Evolutionary conservation across 2,113 vertebrate genomes (phyloP).

Genomic region (Macroglossus sobrinus): DNA sequence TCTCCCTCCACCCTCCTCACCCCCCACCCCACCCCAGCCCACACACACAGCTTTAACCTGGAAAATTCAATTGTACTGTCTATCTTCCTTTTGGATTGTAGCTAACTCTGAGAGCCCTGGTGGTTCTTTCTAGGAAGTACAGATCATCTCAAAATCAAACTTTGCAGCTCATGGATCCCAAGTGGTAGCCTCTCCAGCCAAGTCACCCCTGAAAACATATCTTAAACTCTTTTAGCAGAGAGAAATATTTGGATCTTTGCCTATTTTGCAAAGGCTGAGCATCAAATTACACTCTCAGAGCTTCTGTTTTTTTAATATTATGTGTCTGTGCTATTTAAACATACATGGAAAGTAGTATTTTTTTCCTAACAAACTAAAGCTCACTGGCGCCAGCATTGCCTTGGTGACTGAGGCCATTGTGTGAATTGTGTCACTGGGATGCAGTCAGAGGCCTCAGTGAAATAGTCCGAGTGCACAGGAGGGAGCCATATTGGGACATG

Average conservation of each 20-base stretch:
- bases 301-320: conserved; percentile 84
- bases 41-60: conserved; percentile 53
- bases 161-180: conserved; percentile 74
- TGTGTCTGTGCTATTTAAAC: conserved; percentile 83
- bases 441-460: conserved; percentile 57
- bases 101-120: conserved; percentile 58
- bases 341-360: conserved; percentile 78
- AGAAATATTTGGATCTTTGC: conserved; percentile 82
- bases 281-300: conserved; percentile 81
- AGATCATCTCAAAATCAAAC: conserved; percentile 73
- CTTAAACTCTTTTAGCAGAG: conserved; percentile 81
- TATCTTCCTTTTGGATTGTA: conserved; percentile 59
- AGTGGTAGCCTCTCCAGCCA: conserved; percentile 75
- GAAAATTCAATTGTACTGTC: conserved; percentile 39
- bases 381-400: conserved; percentile 77
- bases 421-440: conserved; percentile 63
- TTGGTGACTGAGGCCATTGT: conserved; percentile 75
- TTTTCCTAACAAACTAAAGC: conserved; percentile 82
- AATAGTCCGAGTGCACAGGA: conserved; percentile 45
- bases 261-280: conserved; percentile 82
- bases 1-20: background rate
- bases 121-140: conserved; percentile 74
- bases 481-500: conserved; percentile 52
- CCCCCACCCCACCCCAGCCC: too few relatives aligned
- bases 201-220: conserved; percentile 81